Conservation (phyloP, 2,888 invertebrate species). For the Mythimna pallens region DNA sequence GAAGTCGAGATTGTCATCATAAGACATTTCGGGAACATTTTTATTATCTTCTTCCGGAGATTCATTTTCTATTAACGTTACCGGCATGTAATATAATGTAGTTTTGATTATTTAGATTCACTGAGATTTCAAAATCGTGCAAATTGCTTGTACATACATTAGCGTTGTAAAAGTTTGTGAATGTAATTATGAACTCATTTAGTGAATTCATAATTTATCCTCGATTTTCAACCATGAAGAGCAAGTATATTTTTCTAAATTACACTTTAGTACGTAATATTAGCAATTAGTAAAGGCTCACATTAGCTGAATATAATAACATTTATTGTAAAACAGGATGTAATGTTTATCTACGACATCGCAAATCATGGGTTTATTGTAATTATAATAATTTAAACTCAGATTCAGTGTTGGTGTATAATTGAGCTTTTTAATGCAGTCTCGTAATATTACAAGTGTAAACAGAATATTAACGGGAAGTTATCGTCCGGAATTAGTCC, state of each 20-base stretch:
- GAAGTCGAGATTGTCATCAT: slow-evolving; percentile 85
- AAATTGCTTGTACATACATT: slow-evolving; percentile 62
- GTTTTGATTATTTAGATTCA: slow-evolving; percentile 38
- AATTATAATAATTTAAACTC: slow-evolving; percentile 60
- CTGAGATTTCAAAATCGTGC: slow-evolving; percentile 41
- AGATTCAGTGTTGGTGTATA: slow-evolving; percentile 55
- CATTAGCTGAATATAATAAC: slow-evolving; percentile 52
- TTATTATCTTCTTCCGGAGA: slow-evolving; percentile 77
- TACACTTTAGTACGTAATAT: slow-evolving; percentile 31
- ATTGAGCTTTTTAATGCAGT: slow-evolving; percentile 66
- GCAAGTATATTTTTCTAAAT: slow-evolving; percentile 48
- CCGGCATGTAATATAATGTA: slow-evolving; percentile 61
- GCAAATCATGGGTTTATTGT: slow-evolving; percentile 61
- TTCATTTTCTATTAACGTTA: slow-evolving; percentile 71
- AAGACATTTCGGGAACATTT: slow-evolving; percentile 77
- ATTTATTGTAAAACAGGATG: slow-evolving; percentile 63
- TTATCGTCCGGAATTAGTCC: slow-evolving; percentile 77
- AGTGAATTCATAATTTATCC: slow-evolving; percentile 37
- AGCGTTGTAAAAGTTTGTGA: slow-evolving; percentile 28
- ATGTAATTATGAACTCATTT: slow-evolving; percentile 11
- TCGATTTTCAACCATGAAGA: slow-evolving; percentile 33
- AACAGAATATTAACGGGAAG: slow-evolving; percentile 76
- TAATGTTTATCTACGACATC: slow-evolving; percentile 65
- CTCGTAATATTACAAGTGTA: slow-evolving; percentile 74
- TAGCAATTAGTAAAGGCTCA: slow-evolving; percentile 49